A percentile compares a stretch with the other conserved stretches of the same genome.
These are phyloP conservation scores for Ditylenchus dipsaci DNA, from an alignment of 1,140 invertebrate genomes.

Conservation along the genomic window DNA sequence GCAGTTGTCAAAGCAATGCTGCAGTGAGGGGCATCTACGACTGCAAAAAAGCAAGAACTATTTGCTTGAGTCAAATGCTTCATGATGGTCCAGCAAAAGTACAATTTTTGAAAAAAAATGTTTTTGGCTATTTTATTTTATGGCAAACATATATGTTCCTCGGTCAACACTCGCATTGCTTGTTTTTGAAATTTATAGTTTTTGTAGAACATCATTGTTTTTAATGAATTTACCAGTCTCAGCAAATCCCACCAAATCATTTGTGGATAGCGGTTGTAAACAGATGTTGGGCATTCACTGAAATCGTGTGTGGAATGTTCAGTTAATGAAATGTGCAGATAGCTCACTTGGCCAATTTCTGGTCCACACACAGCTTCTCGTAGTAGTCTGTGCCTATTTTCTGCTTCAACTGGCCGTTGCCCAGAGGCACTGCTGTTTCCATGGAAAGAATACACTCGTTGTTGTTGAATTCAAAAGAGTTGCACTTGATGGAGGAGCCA, in stretches of 20 bases:
- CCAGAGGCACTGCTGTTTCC: slow-evolving; percentile 55
- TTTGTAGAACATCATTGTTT: no score
- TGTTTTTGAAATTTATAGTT: no score
- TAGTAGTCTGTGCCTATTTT: slow-evolving; percentile 47
- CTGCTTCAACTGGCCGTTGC: slow-evolving; percentile 55
- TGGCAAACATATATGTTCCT: no score
- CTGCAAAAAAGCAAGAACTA: not conserved
- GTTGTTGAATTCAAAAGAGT: slow-evolving; percentile 50
- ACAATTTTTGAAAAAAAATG: no score
- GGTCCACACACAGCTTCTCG: slow-evolving; percentile 54
- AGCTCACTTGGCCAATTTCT: slow-evolving; percentile 39
- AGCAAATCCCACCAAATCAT: slow-evolving; percentile 58
- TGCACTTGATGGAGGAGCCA: slow-evolving; percentile 39
- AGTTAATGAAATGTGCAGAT: slow-evolving; percentile 5
- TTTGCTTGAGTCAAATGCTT: no score
- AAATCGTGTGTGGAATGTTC: slow-evolving; percentile 13
- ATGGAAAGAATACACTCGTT: slow-evolving; percentile 41
- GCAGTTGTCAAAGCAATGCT: slow-evolving; percentile 56
- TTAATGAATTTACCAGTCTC: slow-evolving; percentile 40
- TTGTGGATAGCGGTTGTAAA: slow-evolving; percentile 53
- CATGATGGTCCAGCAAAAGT: no score
- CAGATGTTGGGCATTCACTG: slow-evolving; percentile 43
- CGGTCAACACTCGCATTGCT: no score
- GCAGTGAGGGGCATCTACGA: slow-evolving; percentile 51
- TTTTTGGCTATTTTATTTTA: no score